Base-by-base conservation (phyloP, 2,113 vertebrate genomes). In the Prietella phreatophila region DNA sequence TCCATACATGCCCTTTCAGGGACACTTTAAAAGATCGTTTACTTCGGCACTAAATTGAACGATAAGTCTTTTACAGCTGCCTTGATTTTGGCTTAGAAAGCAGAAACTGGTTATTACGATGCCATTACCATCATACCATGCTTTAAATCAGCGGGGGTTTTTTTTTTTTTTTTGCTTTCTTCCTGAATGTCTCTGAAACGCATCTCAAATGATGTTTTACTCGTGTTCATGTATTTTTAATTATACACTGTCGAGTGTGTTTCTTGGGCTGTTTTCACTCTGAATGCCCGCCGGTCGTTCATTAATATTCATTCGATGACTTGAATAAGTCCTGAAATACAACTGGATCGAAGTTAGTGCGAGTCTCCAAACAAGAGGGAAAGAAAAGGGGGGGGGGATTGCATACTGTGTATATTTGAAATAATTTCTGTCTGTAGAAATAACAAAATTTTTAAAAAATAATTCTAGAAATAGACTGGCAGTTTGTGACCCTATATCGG, bases 1-100 rank as follows among this genome's bases (percentile, higher is more conserved):
- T 78, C 82, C 39, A 50, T 67, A 53, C 27, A n/a, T 73, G 67
- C 6, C 82, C 81, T 88, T 56, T 88, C 78, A 67, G 42, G 39
- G 61, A 86, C 30, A 50, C 69, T 65, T 55, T 22, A 75, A 15
- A 55, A 7, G 30, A 19, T 11, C 61, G 25, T 61, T 53, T 61
- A 73, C 71, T 10, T 42, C 55, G 65, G 30, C 65, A 71, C 53
- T 67, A 75, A 22, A 9, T 22, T 71, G 83, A 78, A 73, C 50
- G n/a, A 81, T 50, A 27, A 27, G 20, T 79, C 39, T 86, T 82
- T 82, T 83, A 67, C 17, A 39, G 27, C 33, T 73, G 2, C 71
- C 61, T 83, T 82, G 22, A 47, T 33, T 86, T 71, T 61, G 10
- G 42, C 27, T 63, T 60, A 80, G 39, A 56, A 65, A 81, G 36